Base-by-base conservation (phyloP, 2,113 vertebrate species). In the Falcunculus frontatus region DNA sequence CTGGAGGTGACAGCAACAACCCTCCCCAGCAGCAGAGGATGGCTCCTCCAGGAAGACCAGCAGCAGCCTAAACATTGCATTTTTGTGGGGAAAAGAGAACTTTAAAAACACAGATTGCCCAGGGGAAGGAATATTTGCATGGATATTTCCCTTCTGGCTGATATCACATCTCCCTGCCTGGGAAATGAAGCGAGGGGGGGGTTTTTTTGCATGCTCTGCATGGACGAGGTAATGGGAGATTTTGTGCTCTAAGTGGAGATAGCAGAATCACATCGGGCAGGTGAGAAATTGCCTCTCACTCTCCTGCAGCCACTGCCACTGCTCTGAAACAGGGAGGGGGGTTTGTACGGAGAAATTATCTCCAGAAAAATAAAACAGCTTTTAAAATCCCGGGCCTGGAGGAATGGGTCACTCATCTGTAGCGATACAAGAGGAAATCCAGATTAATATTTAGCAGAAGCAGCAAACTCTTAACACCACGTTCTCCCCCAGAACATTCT, bases 141-240 rank as follows among this genome's bases (percentile, higher is more conserved):
- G 91, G 96, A 91, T 65, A 65, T 84, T 96, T 96, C 50, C 70
- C 84, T 92, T 39, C 60, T 67, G 63, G 78, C 53, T 88, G 93
- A 35, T 89, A 65, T 78, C 90, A 13, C 79, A 81, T 75, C 69
- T 87, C 72, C 82, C 44, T 81, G 69, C 33, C 62, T 55, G 41
- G 47, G 39, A 82, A 94, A 90, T 30, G 50, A 77, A 68, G 69
- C 0, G 0, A 78, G 67, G 39, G 37, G 37, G 18, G 35, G 11
- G 4, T 2, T n/a, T 59, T 80, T 91, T 79, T 72, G 60, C 70
- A 87, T 64, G 93, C 74, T 76, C 3, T 44, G 47, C 73, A 19
- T 29, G 69, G 53, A 15, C 7, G 41, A 50, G 59, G 73, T 21
- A 63, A 86, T 16, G 82, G 75, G 82, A 89, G 93, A 73, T 78